phyloP scores from a whole-genome alignment of 2,113 vertebrate genomes.

The Pandion haliaetus region DNA sequence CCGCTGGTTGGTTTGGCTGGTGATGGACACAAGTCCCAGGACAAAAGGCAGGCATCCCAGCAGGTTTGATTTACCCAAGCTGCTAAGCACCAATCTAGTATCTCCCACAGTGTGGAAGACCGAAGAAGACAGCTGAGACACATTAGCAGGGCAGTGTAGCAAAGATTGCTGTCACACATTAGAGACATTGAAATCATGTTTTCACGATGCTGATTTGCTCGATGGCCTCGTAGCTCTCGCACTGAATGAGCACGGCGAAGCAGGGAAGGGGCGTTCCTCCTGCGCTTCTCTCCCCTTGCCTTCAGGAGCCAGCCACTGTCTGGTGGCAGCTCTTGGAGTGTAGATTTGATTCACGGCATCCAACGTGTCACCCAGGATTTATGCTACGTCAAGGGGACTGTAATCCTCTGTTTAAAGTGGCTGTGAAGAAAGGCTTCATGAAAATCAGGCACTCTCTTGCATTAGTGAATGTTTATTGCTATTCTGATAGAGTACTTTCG shows the following conservation, averaged over 20 bases:
- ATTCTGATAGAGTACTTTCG: conserved; percentile 10
- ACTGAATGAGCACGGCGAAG: not conserved
- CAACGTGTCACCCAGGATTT: not conserved
- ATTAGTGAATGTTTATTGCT: conserved; percentile 10
- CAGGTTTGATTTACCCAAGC: not conserved
- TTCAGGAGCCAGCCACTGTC: not conserved
- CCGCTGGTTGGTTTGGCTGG: not conserved
- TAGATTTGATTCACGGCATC: not conserved
- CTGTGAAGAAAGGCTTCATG: conserved; percentile 2
- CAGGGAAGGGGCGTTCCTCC: not conserved
- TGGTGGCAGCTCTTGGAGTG: not conserved
- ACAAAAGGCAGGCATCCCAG: not conserved
- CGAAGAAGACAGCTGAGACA: not conserved
- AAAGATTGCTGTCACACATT: not conserved
- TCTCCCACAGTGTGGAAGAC: not conserved
- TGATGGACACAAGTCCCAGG: accelerated
- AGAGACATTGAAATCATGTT: not conserved
- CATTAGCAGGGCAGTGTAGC: not conserved
- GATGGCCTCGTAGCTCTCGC: not conserved
- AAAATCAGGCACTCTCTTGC: not conserved
- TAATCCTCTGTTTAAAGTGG: conserved; percentile 22
- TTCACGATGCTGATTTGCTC: not conserved
- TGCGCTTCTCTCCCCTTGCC: not conserved
- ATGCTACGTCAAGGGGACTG: not conserved
- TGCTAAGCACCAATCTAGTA: not conserved